These are phyloP conservation scores for Benitochromis conjunctus DNA, from an alignment of 2,113 vertebrate species.

Conservation along the genomic window DNA sequence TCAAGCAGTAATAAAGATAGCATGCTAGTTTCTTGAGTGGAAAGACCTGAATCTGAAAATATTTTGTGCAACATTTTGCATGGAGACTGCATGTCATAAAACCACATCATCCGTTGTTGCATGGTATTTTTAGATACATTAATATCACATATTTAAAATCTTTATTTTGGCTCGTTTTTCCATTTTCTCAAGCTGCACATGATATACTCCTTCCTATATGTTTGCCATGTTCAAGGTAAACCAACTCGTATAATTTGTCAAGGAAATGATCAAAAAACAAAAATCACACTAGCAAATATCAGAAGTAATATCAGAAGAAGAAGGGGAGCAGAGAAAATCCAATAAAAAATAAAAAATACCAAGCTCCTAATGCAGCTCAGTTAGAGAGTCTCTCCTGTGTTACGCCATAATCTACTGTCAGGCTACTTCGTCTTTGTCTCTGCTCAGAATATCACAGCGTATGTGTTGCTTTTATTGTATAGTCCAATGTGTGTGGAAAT, in stretches of 20 bases:
- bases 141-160: background rate
- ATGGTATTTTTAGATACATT: background rate
- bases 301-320: background rate
- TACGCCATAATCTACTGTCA: background rate
- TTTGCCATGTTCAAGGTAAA: background rate
- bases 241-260: background rate
- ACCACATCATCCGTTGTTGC: background rate
- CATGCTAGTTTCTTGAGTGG: background rate
- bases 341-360: no score
- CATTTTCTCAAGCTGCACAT: background rate
- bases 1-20: background rate
- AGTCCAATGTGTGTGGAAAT: background rate
- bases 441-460: background rate
- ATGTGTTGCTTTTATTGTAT: background rate
- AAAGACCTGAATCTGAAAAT: background rate
- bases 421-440: background rate
- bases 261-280: background rate
- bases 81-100: background rate
- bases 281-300: background rate
- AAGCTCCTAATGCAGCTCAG: background rate
- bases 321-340: background rate
- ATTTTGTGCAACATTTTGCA: background rate
- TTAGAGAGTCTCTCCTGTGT: background rate
- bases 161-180: background rate
- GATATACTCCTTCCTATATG: background rate